Evolutionary conservation across 2,797 vertebrate species (phyloP).

Genomic region (Eidolon dupreanum): DNA sequence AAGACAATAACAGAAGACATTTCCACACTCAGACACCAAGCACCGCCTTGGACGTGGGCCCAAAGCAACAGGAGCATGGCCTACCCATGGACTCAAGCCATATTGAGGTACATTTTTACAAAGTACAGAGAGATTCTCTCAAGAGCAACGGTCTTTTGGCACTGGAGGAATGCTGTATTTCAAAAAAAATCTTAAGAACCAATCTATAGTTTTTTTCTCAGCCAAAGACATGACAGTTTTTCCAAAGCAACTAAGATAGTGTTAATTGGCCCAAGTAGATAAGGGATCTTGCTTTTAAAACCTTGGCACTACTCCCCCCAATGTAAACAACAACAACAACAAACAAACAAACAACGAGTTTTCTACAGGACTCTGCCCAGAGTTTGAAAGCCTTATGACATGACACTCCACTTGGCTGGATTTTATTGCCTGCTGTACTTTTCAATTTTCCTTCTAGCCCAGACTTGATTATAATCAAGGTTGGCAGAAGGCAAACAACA

Average conservation of each 20-base stretch:
- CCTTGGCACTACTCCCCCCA: background rate
- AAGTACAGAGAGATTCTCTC: background rate
- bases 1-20: conserved; percentile 38
- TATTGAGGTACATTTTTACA: background rate
- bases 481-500: conserved; percentile 79
- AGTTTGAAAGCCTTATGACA: conserved; percentile 53
- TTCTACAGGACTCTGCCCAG: conserved; percentile 44
- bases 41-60: background rate
- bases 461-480: conserved; percentile 74
- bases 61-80: background rate
- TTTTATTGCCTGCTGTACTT: conserved; percentile 61
- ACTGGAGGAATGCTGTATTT: background rate
- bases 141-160: background rate
- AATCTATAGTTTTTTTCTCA: background rate
- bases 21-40: background rate
- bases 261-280: conserved; percentile 41
- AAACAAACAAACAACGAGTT: background rate
- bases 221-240: conserved; percentile 31
- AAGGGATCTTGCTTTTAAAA: background rate
- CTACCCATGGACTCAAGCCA: background rate
- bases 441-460: conserved; percentile 77
- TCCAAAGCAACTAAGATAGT: conserved; percentile 31
- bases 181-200: conserved; percentile 2
- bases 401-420: conserved; percentile 40
- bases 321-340: background rate